These are phyloP conservation scores for Petrolisthes cinctipes DNA, from an alignment of 2,888 invertebrate genomes.

Conservation along the genomic window DNA sequence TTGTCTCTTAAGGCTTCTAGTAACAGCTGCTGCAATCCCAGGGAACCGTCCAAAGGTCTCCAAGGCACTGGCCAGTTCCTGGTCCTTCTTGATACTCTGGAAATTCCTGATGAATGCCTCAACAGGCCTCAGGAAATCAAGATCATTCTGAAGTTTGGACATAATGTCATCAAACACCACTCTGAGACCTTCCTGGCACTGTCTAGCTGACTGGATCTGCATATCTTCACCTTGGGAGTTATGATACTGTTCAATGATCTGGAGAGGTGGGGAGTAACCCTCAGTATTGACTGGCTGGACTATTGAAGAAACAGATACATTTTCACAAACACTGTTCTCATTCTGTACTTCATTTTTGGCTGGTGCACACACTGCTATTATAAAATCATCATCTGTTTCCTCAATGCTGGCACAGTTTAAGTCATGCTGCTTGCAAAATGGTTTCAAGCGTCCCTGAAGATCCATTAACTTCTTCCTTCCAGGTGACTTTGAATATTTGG, in stretches of 20 bases:
- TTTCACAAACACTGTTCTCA: conserved; percentile 13
- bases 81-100: conserved; percentile 27
- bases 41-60: conserved; percentile 30
- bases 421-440: conserved; percentile 38
- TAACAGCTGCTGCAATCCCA: conserved; percentile 14
- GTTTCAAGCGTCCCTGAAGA: conserved; percentile 32
- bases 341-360: not conserved
- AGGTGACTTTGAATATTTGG: conserved; percentile 31
- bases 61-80: conserved; percentile 25
- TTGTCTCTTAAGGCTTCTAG: conserved; percentile 16
- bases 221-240: not conserved
- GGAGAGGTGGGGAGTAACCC: conserved; percentile 2
- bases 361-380: conserved; percentile 38
- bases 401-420: conserved; percentile 46
- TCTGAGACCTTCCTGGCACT: conserved; percentile 26
- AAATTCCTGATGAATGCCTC: conserved; percentile 22
- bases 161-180: conserved; percentile 33
- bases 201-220: not conserved
- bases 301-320: not conserved
- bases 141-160: conserved; percentile 18
- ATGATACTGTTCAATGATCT: conserved; percentile 13
- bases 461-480: conserved; percentile 37
- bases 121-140: conserved; percentile 18
- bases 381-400: conserved; percentile 38
- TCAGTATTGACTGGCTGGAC: conserved; percentile 21